Percentiles rank a stretch among this genome's conserved stretches.
Evolutionary conservation across 2,113 vertebrate genomes (phyloP).

Genomic region (Coptodon bakossiorum): DNA sequence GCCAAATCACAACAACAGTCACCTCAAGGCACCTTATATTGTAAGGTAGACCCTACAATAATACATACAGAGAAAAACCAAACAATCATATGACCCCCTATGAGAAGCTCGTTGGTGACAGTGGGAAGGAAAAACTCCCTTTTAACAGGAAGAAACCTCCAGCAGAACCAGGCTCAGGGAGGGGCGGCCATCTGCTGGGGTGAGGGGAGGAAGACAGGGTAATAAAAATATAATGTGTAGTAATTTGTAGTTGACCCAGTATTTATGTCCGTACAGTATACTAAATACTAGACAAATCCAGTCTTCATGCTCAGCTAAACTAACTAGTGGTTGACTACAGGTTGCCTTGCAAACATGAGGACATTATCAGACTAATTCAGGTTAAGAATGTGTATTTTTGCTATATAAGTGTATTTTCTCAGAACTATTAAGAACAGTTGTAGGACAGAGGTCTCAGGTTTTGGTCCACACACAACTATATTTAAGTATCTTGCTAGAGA

Average conservation of each 20-base stretch:
- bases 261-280: neutral
- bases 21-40: neutral
- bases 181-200: neutral
- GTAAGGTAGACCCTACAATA: neutral
- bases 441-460: neutral
- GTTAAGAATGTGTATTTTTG: neutral
- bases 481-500: neutral
- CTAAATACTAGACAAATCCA: neutral
- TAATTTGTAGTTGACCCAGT: neutral
- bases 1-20: neutral
- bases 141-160: neutral
- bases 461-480: neutral
- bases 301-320: neutral
- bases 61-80: neutral
- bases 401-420: neutral
- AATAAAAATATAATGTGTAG: neutral
- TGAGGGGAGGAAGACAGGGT: neutral
- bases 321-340: neutral
- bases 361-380: neutral
- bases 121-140: neutral
- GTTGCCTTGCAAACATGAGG: neutral
- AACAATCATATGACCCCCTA: rapidly evolving
- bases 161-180: neutral
- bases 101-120: rapidly evolving
- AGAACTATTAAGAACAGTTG: neutral